Evolutionary conservation across 2,113 vertebrate genomes (phyloP).

Genomic region (Aspiorhynchus laticeps): DNA sequence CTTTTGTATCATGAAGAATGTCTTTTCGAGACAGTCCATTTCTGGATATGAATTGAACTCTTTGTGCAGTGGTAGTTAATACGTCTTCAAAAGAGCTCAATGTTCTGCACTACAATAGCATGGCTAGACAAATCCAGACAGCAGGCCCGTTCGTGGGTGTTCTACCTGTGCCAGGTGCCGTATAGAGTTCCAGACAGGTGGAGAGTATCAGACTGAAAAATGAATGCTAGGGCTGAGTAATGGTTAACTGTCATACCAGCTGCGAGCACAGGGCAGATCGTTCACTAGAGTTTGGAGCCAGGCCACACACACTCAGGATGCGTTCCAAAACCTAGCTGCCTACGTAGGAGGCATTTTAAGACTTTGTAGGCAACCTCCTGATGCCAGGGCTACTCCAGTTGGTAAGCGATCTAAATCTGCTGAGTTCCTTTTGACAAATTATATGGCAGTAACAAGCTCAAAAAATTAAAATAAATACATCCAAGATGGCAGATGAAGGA

Average conservation of each 20-base stretch:
- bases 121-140: conserved; percentile 34
- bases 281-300: not conserved
- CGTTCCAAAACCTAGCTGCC: not conserved
- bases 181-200: conserved; percentile 46
- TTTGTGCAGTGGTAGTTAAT: conserved; percentile 36
- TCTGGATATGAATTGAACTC: conserved; percentile 33
- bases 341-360: not conserved
- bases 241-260: conserved; percentile 40
- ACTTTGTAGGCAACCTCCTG: not conserved
- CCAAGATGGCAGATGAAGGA: not conserved
- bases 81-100: conserved; percentile 25
- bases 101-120: conserved; percentile 21
- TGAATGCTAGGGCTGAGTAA: conserved; percentile 3
- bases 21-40: conserved; percentile 12
- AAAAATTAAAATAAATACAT: not conserved
- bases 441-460: not conserved
- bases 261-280: not conserved
- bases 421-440: not conserved
- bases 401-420: not conserved
- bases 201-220: conserved; percentile 50
- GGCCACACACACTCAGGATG: not conserved
- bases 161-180: conserved; percentile 30
- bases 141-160: not conserved
- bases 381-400: not conserved
- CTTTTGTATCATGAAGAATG: not conserved